phyloP scores from a whole-genome alignment of 2,888 invertebrate species.

The Scaptomyza parva region DNA sequence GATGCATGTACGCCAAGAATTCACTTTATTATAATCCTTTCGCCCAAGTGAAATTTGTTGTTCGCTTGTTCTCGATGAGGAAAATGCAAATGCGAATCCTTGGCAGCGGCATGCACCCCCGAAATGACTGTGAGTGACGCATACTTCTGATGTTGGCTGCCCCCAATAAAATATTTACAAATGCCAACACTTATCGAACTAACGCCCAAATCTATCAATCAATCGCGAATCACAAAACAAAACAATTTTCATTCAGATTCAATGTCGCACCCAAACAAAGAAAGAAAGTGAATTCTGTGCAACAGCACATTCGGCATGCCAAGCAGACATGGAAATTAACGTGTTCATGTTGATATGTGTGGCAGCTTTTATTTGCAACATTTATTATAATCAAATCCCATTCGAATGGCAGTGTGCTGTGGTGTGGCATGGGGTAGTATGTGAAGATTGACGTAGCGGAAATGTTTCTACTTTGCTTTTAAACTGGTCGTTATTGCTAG shows the following conservation, averaged over 20 bases:
- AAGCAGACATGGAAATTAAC: conserved; percentile 52
- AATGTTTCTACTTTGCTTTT: conserved; percentile 47
- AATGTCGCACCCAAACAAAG: conserved; percentile 46
- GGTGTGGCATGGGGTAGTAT: conserved; percentile 13
- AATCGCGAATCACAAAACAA: conserved; percentile 49
- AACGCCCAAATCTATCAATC: conserved; percentile 66
- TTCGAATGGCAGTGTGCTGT: too few species aligned
- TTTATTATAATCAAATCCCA: conserved; percentile 46
- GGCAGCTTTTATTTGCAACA: conserved; percentile 39
- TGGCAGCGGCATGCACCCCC: conserved; percentile 26
- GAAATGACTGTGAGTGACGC: conserved; percentile 28
- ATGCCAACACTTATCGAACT: conserved; percentile 58
- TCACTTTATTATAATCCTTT: conserved; percentile 58
- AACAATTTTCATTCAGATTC: conserved; percentile 45
- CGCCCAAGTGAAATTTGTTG: conserved; percentile 28
- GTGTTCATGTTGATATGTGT: conserved; percentile 53
- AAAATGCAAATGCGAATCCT: conserved; percentile 63
- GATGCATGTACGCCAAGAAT: conserved; percentile 40
- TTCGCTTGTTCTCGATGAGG: too few species aligned
- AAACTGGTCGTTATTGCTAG: neutral
- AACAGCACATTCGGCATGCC: neutral
- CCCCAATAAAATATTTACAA: conserved; percentile 67
- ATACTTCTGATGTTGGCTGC: conserved; percentile 19
- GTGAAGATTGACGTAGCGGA: conserved; percentile 53
- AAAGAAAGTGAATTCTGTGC: neutral